phyloP scores from a whole-genome alignment of 2,113 vertebrate species.

The Campylomormyrus numenius region DNA sequence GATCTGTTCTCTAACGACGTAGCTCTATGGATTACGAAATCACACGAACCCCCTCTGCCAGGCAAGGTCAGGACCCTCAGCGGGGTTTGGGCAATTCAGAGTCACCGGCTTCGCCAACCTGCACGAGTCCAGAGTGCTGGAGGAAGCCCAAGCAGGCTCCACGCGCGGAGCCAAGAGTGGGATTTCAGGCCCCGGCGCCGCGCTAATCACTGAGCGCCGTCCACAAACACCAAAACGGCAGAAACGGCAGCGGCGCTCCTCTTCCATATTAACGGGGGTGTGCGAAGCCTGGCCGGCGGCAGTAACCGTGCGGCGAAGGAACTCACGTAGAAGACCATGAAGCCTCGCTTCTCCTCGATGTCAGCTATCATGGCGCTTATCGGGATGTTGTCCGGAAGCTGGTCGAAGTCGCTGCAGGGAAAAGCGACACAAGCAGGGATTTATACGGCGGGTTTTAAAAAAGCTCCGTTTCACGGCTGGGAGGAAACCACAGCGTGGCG shows the following conservation, averaged over 20 bases:
- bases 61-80: background rate
- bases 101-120: background rate
- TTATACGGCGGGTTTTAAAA: background rate
- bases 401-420: conserved; percentile 75
- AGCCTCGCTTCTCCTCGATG: conserved; percentile 82
- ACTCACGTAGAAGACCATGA: conserved; percentile 84
- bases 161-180: background rate
- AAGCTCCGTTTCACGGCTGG: background rate
- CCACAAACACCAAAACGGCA: background rate
- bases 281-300: background rate
- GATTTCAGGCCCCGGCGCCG: background rate
- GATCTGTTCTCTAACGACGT: background rate
- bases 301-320: background rate
- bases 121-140: background rate
- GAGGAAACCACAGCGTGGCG: background rate
- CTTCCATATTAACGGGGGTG: background rate
- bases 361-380: conserved; percentile 84
- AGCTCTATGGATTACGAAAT: background rate
- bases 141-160: background rate
- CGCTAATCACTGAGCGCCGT: background rate
- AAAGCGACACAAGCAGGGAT: background rate
- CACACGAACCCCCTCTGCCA: background rate
- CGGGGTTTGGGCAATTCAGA: background rate
- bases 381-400: conserved; percentile 80
- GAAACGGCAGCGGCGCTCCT: background rate